Conservation (phyloP, 2,888 invertebrate species). For the Oxycera nigricornis region DNA sequence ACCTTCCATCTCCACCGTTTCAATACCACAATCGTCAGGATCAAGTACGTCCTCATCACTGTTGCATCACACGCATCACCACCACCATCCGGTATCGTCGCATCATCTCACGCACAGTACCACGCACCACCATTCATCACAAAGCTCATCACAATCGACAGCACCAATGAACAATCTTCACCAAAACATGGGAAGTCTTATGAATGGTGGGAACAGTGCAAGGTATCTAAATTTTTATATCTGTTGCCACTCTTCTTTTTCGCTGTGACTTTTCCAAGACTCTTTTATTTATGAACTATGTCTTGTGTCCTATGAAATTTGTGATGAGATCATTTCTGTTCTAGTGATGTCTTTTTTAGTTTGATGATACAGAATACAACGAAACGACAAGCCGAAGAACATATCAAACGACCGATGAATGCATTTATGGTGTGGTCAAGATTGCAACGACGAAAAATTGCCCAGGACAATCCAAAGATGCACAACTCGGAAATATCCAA, state of each 20-base stretch:
- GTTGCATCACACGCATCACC: constrained; percentile 51
- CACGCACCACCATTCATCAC: constrained; percentile 54
- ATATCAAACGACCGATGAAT: constrained; percentile 97
- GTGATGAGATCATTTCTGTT: constrained; percentile 40
- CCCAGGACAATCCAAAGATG: constrained; percentile 98
- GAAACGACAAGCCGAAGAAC: constrained; percentile 74
- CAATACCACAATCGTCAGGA: constrained; percentile 35
- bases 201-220: constrained; percentile 62
- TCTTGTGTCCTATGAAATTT: constrained; percentile 32
- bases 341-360: constrained; percentile 61
- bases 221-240: constrained; percentile 51
- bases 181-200: constrained; percentile 61
- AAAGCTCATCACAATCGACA: constrained; percentile 47
- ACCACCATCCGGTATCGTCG: constrained; percentile 47
- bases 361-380: constrained; percentile 63
- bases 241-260: background rate
- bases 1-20: constrained; percentile 50
- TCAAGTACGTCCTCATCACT: constrained; percentile 51
- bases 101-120: constrained; percentile 48
- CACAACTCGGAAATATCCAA: constrained; percentile 97
- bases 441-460: constrained; percentile 90
- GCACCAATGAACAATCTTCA: constrained; percentile 61
- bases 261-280: background rate
- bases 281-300: background rate
- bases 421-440: constrained; percentile 99